Evolutionary conservation across 2,888 invertebrate species (phyloP).

Genomic region (Mechanitis messenoides): DNA sequence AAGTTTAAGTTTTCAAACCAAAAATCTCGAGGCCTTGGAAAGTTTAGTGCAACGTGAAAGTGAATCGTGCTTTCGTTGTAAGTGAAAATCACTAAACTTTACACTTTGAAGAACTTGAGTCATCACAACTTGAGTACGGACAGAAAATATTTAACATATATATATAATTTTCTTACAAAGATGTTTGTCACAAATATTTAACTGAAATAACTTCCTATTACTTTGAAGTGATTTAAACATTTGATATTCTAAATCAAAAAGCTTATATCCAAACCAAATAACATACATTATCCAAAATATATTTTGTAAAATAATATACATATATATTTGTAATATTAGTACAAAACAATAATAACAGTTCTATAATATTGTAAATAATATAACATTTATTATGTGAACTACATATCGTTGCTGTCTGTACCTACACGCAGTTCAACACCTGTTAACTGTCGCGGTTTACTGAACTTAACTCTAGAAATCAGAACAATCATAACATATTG

Average conservation of each 20-base stretch:
- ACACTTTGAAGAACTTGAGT: slow-evolving; percentile 59
- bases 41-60: slow-evolving; percentile 31
- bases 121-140: slow-evolving; percentile 58
- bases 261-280: no score
- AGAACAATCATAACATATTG: neutral
- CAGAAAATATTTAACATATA: slow-evolving; percentile 30
- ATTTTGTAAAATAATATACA: no score
- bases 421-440: slow-evolving; percentile 42
- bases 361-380: neutral
- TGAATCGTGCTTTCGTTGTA: slow-evolving; percentile 34
- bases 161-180: no score
- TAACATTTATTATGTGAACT: no score
- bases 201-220: no score
- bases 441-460: slow-evolving; percentile 44
- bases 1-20: slow-evolving; percentile 10
- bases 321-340: no score
- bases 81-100: slow-evolving; percentile 59
- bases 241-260: no score
- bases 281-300: no score
- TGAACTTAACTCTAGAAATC: slow-evolving; percentile 6
- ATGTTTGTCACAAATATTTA: no score
- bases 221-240: no score
- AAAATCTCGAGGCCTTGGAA: slow-evolving; percentile 18
- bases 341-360: no score
- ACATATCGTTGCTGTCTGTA: slow-evolving; percentile 15